Evolutionary conservation across 2,797 vertebrate genomes (phyloP), one percentile per base, ranked within the genome.

Genomic region (Lates japonicus): DNA sequence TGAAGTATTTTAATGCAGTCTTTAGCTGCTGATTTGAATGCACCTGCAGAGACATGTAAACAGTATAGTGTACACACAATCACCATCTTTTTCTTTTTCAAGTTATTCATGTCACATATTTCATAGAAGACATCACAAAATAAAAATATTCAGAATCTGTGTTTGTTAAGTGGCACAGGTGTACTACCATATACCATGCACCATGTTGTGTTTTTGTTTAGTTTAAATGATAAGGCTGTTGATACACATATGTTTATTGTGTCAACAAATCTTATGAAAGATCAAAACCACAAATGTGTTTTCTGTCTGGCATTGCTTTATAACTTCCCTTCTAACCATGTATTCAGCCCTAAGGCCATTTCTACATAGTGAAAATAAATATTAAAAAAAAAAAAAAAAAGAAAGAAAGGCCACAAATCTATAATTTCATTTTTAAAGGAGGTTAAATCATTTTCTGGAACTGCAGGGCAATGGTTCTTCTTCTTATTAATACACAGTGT

Each of bases 261-360:
- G 35, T 57, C 66, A 65, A 35, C 49, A 78, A 62, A 74, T 74
- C 17, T 39, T 17, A 37, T 55, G 31, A 74, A 60, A 78, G 31
- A 65, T 66, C 61, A 1, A 66, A 69, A 60, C 58, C 37, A 35
- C 14, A 44, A 59, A 25, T 31, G 12, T 62, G 37, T 62, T 61
- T 55, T 22, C 52, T 25, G 4, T 54, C 51, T 68, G 51, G n/a
- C 12, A 51, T 19, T 55, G 41, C 5, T 33, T 37, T 29, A n/a
- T 0, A 6, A 13, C 61, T 60, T 19, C 19, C n/a, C n/a, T 37
- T 37, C 59, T 78, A n/a, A n/a, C n/a, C n/a, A 8, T 25, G 51
- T 7, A 29, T n/a, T 12, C 33, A 31, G 48, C 7, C 22, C 19
- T 16, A 57, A 52, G 19, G 19, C 9, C 54, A 42, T 55, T 69